Percentiles rank a stretch among this genome's conserved stretches.
These are phyloP conservation scores for Gorilla gorilla DNA, from an alignment of 2,113 vertebrate species.

Conservation along the genomic window DNA sequence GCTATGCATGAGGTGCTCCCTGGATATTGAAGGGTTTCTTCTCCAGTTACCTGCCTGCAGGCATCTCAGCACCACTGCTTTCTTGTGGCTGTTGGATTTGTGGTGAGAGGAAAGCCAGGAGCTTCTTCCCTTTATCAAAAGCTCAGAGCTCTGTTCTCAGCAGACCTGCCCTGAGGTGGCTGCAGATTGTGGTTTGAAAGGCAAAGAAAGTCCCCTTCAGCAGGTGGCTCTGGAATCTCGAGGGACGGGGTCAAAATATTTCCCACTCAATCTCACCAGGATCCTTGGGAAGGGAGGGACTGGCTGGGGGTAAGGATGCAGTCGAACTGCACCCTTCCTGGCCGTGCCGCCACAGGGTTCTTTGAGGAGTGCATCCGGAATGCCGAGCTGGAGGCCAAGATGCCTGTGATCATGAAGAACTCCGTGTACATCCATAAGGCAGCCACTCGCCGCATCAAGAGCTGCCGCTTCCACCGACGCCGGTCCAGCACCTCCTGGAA, in stretches of 20 bases:
- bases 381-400: slow-evolving; percentile 96
- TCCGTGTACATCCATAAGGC: slow-evolving; percentile 97
- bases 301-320: background rate
- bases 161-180: background rate
- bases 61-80: accelerated
- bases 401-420: slow-evolving; percentile 98
- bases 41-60: background rate
- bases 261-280: background rate
- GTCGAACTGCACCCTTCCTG: accelerated
- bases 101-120: too few species aligned
- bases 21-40: background rate
- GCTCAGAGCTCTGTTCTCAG: background rate
- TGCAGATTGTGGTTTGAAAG: background rate
- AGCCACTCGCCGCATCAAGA: slow-evolving; percentile 95
- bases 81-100: background rate
- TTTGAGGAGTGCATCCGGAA: slow-evolving; percentile 98
- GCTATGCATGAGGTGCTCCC: background rate
- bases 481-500: slow-evolving; percentile 89
- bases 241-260: background rate
- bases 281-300: background rate
- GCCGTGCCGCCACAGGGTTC: slow-evolving; percentile 86
- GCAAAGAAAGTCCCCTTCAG: background rate
- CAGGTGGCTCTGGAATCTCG: background rate
- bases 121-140: background rate
- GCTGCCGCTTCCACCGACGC: slow-evolving; percentile 93